A percentile compares a stretch with the other conserved stretches of the same genome.
These are phyloP conservation scores for Sarcophaga subvicina DNA, from an alignment of 2,888 invertebrate species.

Conservation along the genomic window DNA sequence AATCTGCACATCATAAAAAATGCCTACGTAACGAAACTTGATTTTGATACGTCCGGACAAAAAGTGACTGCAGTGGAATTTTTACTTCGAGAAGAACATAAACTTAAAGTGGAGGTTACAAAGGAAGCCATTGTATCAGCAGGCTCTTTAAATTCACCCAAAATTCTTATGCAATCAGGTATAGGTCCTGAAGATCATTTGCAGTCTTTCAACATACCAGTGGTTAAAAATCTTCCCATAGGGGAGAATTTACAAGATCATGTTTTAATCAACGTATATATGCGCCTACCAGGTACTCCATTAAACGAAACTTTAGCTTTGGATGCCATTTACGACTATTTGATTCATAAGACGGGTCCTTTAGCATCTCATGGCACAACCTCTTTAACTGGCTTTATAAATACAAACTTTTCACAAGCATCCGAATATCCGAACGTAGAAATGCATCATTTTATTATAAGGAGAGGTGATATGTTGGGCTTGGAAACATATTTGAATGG, in stretches of 20 bases:
- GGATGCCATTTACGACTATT: constrained; percentile 79
- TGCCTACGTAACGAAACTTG: constrained; percentile 83
- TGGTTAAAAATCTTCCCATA: constrained; percentile 80
- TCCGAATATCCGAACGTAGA: constrained; percentile 83
- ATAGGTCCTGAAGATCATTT: constrained; percentile 73
- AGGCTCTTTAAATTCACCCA: constrained; percentile 74
- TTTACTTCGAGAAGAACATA: constrained; percentile 82
- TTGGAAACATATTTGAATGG: constrained; percentile 62
- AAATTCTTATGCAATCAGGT: constrained; percentile 76
- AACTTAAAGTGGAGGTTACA: constrained; percentile 66
- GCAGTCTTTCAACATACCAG: constrained; percentile 69
- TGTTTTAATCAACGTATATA: constrained; percentile 82
- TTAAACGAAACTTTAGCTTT: constrained; percentile 74
- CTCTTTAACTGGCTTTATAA: constrained; percentile 83
- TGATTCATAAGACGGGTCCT: constrained; percentile 82
- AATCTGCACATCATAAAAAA: constrained; percentile 84
- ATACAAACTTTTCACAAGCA: constrained; percentile 78
- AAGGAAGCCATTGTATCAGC: constrained; percentile 75
- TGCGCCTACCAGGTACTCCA: constrained; percentile 73
- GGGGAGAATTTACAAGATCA: constrained; percentile 91
- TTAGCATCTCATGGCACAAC: constrained; percentile 78
- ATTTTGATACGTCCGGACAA: constrained; percentile 81
- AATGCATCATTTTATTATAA: constrained; percentile 79
- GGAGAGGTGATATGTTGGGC: constrained; percentile 68
- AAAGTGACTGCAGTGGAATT: constrained; percentile 82